Evolutionary conservation across 2,113 vertebrate species (phyloP).

Genomic region (Puma concolor): DNA sequence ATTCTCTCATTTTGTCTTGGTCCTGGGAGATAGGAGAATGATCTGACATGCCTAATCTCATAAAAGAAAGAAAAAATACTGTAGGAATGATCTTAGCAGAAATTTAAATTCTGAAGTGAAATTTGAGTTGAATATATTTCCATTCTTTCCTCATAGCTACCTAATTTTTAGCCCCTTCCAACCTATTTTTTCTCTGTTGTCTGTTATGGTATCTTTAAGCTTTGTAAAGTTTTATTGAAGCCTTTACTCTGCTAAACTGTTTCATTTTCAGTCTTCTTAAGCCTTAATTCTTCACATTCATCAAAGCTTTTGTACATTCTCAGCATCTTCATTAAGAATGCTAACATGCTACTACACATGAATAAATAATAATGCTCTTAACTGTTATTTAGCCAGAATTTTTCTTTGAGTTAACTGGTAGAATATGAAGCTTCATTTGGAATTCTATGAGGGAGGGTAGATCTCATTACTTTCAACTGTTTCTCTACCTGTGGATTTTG

Average conservation of each 20-base stretch:
- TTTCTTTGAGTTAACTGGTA: not conserved
- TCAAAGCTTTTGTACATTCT: not conserved
- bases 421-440: not conserved
- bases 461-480: not conserved
- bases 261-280: slow-evolving; percentile 16
- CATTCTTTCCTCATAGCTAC: not conserved
- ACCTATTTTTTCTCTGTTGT: not conserved
- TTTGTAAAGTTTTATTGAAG: not conserved
- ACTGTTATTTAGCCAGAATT: not conserved
- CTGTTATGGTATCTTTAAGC: not conserved
- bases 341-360: not conserved
- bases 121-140: not conserved
- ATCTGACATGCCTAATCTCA: not conserved
- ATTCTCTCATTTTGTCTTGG: not conserved
- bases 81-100: not conserved
- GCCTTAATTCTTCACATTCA: not conserved
- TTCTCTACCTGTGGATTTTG: not conserved
- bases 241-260: not conserved
- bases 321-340: not conserved
- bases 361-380: not conserved
- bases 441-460: not conserved
- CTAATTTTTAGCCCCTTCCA: not conserved
- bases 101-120: slow-evolving; percentile 27
- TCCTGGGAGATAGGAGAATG: not conserved
- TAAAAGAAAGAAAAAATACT: not conserved